Percentiles rank a stretch among this genome's conserved stretches.
phyloP scores from a whole-genome alignment of 2,888 invertebrate species.

The Cerceris ruficornis region DNA sequence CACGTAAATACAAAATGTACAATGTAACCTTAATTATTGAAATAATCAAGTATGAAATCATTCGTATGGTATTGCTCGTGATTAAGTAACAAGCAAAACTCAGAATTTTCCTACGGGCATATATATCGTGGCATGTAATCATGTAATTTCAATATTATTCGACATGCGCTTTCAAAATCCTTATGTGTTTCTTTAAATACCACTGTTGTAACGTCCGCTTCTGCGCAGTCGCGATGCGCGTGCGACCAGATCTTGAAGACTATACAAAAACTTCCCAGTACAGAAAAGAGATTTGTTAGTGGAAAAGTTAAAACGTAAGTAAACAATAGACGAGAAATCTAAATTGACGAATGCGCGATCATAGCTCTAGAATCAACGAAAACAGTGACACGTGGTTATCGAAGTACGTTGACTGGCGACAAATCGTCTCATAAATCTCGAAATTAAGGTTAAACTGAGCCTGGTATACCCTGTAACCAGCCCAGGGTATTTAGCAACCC shows the following conservation, averaged over 20 bases:
- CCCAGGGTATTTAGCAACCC: constrained; percentile 58
- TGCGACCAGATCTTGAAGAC: constrained; percentile 60
- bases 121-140: neutral
- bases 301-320: constrained; percentile 77
- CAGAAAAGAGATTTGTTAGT: constrained; percentile 76
- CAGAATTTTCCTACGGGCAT: neutral
- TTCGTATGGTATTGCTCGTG: too few relatives aligned
- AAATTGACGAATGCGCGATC: constrained; percentile 40
- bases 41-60: neutral
- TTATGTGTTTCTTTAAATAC: constrained; percentile 50
- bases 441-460: constrained; percentile 66
- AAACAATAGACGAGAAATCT: constrained; percentile 67
- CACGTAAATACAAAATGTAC: neutral
- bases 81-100: neutral
- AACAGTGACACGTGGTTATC: constrained; percentile 39
- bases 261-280: constrained; percentile 78
- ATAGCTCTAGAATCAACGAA: constrained; percentile 24
- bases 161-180: constrained; percentile 43
- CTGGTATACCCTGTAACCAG: constrained; percentile 52
- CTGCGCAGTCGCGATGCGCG: constrained; percentile 65
- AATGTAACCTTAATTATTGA: neutral
- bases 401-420: constrained; percentile 21
- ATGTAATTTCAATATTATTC: constrained; percentile 20
- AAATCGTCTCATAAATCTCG: constrained; percentile 28
- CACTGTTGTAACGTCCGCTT: constrained; percentile 56